phyloP scores from a whole-genome alignment of 2,888 invertebrate species.

The Eurytoma californica region DNA sequence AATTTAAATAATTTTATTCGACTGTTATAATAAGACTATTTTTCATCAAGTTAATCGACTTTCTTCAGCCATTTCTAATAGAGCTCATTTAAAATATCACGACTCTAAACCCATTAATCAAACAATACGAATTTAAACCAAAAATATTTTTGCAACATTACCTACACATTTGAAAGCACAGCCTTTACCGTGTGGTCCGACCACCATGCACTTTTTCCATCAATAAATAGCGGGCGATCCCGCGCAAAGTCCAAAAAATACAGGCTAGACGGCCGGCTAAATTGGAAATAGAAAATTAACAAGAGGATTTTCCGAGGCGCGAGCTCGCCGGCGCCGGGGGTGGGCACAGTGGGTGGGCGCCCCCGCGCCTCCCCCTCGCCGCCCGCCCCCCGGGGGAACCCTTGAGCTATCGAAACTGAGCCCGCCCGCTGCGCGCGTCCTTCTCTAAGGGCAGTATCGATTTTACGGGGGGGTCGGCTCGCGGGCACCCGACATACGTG shows the following conservation, averaged over 20 bases:
- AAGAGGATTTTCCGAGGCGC: constrained; percentile 8
- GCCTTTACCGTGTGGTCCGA: too few species aligned
- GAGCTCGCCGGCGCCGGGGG: not conserved
- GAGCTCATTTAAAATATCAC: too few species aligned
- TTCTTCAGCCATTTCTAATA: too few species aligned
- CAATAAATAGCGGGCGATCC: not conserved
- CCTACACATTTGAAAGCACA: too few species aligned
- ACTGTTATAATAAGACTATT: too few species aligned
- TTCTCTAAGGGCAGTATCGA: constrained; percentile 38
- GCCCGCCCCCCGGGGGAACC: constrained; percentile 2
- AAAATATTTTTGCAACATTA: too few species aligned
- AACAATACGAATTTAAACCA: too few species aligned
- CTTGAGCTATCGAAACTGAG: constrained; percentile 15
- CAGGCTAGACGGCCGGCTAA: not conserved
- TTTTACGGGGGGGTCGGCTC: not conserved
- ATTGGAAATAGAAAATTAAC: constrained; percentile 21
- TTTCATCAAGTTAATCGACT: too few species aligned
- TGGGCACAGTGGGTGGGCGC: not conserved
- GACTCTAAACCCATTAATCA: too few species aligned
- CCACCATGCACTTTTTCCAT: not conserved
- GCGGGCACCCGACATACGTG: not conserved
- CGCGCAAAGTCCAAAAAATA: not conserved
- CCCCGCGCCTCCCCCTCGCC: not conserved
- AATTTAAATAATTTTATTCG: too few species aligned
- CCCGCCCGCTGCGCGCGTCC: constrained; percentile 2